Percentiles rank a stretch among this genome's conserved stretches.
These are phyloP conservation scores for Connochaetes taurinus DNA, from an alignment of 2,113 vertebrate species.

Conservation along the genomic window DNA sequence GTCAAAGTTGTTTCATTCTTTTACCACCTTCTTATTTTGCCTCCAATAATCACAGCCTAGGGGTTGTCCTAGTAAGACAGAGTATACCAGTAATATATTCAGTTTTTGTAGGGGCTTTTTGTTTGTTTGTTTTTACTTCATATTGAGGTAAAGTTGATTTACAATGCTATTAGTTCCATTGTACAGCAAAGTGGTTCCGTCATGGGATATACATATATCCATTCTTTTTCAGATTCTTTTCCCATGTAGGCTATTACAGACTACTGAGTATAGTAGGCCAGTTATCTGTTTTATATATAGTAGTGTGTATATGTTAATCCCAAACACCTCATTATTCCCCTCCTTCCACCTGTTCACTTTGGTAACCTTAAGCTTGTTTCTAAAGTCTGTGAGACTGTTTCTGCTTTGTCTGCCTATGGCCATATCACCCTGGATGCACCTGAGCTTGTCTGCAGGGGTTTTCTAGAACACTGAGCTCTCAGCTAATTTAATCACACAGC, in stretches of 20 bases:
- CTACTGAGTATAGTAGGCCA: background rate
- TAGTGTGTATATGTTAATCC: background rate
- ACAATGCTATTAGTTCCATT: background rate
- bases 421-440: background rate
- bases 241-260: background rate
- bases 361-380: background rate
- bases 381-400: background rate
- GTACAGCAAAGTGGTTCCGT: background rate
- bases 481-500: conserved; percentile 37
- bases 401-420: background rate
- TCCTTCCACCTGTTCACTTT: background rate
- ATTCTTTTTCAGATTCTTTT: background rate
- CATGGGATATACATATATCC: background rate
- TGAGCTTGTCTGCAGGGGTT: background rate
- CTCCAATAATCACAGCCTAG: background rate
- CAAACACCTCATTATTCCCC: background rate
- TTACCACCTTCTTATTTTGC: background rate
- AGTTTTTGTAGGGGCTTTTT: background rate
- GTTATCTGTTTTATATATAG: background rate
- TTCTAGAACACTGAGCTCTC: background rate
- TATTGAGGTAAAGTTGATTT: background rate
- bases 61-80: background rate
- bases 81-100: background rate
- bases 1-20: background rate
- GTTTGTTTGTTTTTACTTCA: background rate